Conservation (phyloP, 2,113 vertebrate species). For the sheep (Ovis aries) region ARS-UI_Ramb_v3.0 NC_082741.1:5530001-5530500, state of each 20-base stretch:
- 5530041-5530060: neutral
- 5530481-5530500: too few relatives aligned
- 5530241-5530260: neutral
- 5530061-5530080: neutral
- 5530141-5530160: neutral
- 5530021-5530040: neutral
- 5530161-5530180: neutral
- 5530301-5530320: neutral
- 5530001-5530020: neutral
- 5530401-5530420: neutral
- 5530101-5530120: neutral
- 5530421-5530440: too few relatives aligned
- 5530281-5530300: neutral
- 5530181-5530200: neutral
- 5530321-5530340: neutral
- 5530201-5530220: rapidly evolving
- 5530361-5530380: neutral
- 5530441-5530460: too few relatives aligned
- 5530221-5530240: neutral
- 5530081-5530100: neutral
- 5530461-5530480: too few relatives aligned
- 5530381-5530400: neutral
- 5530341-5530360: neutral
- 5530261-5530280: neutral
- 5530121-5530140: neutral